A percentile compares a stretch with the other conserved stretches of the same genome.
Conservation (phyloP, 2,113 vertebrate genomes). For the Neotragus pygmaeus region DNA sequence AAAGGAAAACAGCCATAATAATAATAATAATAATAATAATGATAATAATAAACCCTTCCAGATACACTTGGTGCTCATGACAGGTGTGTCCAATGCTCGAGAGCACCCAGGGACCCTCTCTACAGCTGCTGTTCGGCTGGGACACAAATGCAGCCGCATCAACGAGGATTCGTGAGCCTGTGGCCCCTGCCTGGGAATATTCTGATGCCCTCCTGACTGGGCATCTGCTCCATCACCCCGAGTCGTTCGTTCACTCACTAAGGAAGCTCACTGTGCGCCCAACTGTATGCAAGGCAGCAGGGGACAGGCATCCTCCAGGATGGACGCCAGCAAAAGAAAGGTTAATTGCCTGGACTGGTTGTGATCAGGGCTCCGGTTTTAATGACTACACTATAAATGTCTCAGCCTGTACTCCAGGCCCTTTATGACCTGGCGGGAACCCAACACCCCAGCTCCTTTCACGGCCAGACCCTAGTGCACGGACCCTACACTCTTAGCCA, state of each 20-base stretch:
- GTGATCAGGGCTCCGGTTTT: not conserved
- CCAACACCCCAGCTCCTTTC: not conserved
- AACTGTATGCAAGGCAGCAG: not conserved
- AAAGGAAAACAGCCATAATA: not conserved
- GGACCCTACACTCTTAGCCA: not conserved
- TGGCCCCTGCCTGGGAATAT: not conserved
- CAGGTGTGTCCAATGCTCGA: not conserved
- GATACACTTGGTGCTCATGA: not conserved
- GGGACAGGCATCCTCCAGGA: not conserved
- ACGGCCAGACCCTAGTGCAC: not conserved
- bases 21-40: too few relatives aligned
- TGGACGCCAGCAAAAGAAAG: not conserved
- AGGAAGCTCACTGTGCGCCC: not conserved
- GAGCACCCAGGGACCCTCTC: not conserved
- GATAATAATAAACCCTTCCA: not conserved
- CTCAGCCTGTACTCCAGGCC: not conserved
- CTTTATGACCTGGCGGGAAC: not conserved
- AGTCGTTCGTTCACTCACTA: too few relatives aligned
- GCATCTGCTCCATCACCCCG: not conserved
- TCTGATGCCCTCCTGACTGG: not conserved
- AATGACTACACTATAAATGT: not conserved
- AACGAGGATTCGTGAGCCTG: not conserved
- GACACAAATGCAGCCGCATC: fast-evolving
- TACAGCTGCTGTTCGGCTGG: not conserved
- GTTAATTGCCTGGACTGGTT: not conserved